Conservation (phyloP, 2,113 vertebrate genomes). For the Vulpes vulpes region DNA sequence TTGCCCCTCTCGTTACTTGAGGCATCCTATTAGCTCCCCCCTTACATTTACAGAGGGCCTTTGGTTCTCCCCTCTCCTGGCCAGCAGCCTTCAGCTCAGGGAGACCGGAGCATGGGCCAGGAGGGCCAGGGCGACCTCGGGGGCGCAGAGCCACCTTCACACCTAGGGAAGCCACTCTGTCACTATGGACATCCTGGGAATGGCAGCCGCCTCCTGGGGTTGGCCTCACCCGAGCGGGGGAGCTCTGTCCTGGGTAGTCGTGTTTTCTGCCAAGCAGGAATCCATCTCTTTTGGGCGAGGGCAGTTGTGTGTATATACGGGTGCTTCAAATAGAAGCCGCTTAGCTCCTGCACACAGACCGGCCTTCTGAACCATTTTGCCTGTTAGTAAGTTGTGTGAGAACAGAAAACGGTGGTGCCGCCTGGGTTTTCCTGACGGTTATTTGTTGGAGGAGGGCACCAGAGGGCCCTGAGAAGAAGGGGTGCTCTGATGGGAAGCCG, state of each 20-base stretch:
- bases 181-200: rapidly evolving
- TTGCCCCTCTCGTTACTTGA: not conserved
- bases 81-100: not conserved
- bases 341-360: not conserved
- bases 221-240: not conserved
- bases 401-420: not conserved
- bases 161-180: not conserved
- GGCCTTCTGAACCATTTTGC: not conserved
- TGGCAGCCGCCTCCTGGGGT: not conserved
- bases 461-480: not conserved
- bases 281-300: not conserved
- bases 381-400: not conserved
- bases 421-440: not conserved
- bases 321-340: not conserved
- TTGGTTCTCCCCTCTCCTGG: not conserved
- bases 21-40: not conserved
- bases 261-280: not conserved
- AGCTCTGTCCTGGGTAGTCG: rapidly evolving
- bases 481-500: not conserved
- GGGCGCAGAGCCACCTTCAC: not conserved
- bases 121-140: no score
- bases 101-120: not conserved
- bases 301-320: rapidly evolving
- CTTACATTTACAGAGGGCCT: not conserved
- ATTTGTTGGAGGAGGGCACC: not conserved